phyloP scores from a whole-genome alignment of 92 coral and sea anemone genomes.

The Zoanthus sociatus region DNA sequence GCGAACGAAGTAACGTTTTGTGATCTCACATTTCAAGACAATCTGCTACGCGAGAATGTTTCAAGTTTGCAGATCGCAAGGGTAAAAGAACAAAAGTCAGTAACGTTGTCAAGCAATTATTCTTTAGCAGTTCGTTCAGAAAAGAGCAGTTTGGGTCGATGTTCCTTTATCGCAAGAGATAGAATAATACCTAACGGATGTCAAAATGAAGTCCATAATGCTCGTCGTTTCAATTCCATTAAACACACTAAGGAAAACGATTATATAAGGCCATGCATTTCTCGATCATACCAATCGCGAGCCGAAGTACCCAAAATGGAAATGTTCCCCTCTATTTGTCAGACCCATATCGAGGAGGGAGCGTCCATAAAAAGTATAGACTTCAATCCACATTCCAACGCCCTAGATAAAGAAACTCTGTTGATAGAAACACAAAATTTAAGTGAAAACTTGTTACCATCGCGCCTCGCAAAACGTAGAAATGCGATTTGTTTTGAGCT shows the following conservation, averaged over 20 bases:
- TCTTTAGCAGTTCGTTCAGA: not conserved
- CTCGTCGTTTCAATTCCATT: not conserved
- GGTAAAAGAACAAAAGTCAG: not conserved
- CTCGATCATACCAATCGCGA: not conserved
- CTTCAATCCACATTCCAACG: not conserved
- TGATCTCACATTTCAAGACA: not conserved
- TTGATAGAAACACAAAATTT: not conserved
- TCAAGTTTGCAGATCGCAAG: not conserved
- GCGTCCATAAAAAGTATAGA: not conserved
- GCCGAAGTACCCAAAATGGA: not conserved
- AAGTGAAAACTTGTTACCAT: not conserved
- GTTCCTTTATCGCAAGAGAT: not conserved
- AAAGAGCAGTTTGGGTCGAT: not conserved
- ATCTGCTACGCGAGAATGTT: not conserved
- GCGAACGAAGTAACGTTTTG: not conserved
- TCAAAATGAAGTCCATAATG: not conserved
- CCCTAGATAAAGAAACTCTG: not conserved
- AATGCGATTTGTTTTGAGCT: slow-evolving; percentile 1
- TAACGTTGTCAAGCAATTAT: not conserved
- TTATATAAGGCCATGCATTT: not conserved
- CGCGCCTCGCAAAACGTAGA: not conserved
- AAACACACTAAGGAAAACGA: not conserved
- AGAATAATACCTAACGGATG: not conserved
- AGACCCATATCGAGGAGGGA: not conserved
- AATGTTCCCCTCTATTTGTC: not conserved